These are phyloP conservation scores for Bufo gargarizans DNA, from an alignment of 2,113 vertebrate genomes.

Conservation along the genomic window DNA sequence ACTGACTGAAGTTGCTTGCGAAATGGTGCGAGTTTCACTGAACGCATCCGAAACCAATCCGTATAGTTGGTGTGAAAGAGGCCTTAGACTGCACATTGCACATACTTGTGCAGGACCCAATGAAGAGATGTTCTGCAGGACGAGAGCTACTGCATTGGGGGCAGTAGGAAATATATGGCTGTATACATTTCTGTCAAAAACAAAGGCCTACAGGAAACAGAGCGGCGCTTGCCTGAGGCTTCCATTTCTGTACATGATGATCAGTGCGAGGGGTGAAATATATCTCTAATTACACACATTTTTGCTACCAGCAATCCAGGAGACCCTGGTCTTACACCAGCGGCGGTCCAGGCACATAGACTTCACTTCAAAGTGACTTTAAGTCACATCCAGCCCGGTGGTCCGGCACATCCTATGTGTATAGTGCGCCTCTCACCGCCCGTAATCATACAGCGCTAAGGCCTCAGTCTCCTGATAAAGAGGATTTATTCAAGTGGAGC, in stretches of 20 bases:
- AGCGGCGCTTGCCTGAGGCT: background rate
- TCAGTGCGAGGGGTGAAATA: background rate
- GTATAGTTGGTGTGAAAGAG: no score
- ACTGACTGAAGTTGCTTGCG: no score
- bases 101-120: background rate
- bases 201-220: background rate
- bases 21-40: no score
- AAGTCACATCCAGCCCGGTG: slow-evolving; percentile 23
- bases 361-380: slow-evolving; percentile 10
- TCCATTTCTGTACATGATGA: background rate
- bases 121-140: background rate
- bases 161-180: background rate
- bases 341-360: slow-evolving; percentile 5
- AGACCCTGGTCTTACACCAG: background rate
- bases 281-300: slow-evolving; percentile 14
- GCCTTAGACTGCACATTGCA: background rate
- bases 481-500: background rate
- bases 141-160: background rate
- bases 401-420: slow-evolving; percentile 11
- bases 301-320: slow-evolving; percentile 35
- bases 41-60: no score
- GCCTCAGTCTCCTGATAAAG: background rate
- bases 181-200: slow-evolving; percentile 23
- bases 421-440: background rate
- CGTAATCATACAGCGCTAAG: background rate